Conservation (phyloP, 2,113 vertebrate genomes). For the Atractosteus spatula region DNA sequence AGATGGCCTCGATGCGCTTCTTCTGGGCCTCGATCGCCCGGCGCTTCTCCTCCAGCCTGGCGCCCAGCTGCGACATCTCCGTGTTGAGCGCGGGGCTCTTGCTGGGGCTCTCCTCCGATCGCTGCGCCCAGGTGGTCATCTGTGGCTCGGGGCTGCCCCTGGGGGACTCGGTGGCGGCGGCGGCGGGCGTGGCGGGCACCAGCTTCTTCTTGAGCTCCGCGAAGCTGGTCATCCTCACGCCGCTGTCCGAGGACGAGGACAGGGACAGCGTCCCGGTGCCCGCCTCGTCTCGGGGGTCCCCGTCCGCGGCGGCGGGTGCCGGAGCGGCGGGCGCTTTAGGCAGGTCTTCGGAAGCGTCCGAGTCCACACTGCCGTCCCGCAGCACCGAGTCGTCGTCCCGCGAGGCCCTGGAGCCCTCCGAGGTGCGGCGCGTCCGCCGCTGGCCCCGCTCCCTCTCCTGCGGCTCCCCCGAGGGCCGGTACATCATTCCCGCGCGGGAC, state of each 20-base stretch:
- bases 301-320: constrained; percentile 47
- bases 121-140: constrained; percentile 57
- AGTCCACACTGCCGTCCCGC: constrained; percentile 76
- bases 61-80: constrained; percentile 81
- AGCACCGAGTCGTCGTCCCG: constrained; percentile 75
- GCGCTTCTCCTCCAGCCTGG: constrained; percentile 82
- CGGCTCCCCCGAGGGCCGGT: constrained; percentile 45
- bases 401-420: constrained; percentile 54
- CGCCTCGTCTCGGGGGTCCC: constrained; percentile 34
- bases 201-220: constrained; percentile 85
- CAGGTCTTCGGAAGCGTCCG: constrained; percentile 74
- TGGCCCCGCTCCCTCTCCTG: constrained; percentile 43
- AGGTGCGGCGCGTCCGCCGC: constrained; percentile 41
- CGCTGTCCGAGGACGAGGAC: constrained; percentile 56
- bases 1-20: constrained; percentile 89
- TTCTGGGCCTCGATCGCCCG: constrained; percentile 91
- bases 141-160: constrained; percentile 25
- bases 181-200: constrained; percentile 51
- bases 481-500: constrained; percentile 59
- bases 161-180: constrained; percentile 26
- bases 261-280: constrained; percentile 19
- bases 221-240: constrained; percentile 87
- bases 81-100: constrained; percentile 73
- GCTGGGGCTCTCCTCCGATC: constrained; percentile 68
- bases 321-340: constrained; percentile 58